A percentile compares a stretch with the other conserved stretches of the same genome.
Evolutionary conservation across 92 coral and sea anemone genomes (phyloP).

Genomic region (Epizoanthus illoricatus): DNA sequence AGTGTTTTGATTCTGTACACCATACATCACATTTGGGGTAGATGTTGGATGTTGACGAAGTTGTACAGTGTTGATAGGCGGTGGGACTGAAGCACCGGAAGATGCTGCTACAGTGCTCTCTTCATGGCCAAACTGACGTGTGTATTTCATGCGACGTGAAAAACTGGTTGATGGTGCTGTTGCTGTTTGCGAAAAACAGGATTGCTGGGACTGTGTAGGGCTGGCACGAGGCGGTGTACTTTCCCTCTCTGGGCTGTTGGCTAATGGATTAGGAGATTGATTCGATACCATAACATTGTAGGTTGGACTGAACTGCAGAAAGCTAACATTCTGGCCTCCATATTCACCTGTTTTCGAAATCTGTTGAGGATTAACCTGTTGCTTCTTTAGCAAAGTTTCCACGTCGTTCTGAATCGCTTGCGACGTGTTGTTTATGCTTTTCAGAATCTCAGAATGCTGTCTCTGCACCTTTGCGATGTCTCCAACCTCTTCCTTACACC

Average conservation of each 20-base stretch:
- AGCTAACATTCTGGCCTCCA: neutral
- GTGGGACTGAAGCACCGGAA: neutral
- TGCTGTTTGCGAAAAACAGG: neutral
- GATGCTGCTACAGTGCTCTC: neutral
- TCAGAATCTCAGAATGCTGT: neutral
- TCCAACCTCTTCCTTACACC: neutral
- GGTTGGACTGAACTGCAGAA: neutral
- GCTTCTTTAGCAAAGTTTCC: neutral
- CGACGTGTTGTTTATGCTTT: neutral
- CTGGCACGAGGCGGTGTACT: neutral
- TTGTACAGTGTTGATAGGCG: neutral
- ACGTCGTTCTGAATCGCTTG: neutral
- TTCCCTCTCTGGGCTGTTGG: neutral
- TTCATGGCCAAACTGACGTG: slow-evolving; percentile 23
- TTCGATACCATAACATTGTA: neutral
- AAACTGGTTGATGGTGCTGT: neutral
- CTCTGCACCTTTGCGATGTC: no score
- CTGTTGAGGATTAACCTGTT: neutral
- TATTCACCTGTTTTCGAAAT: neutral
- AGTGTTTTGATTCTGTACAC: neutral
- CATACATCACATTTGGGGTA: neutral
- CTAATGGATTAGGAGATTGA: neutral
- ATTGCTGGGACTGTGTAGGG: neutral
- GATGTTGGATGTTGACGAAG: neutral
- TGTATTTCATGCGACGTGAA: slow-evolving; percentile 15